These are phyloP conservation scores for Lepus oiostolus DNA, from an alignment of 2,797 vertebrate species.

Conservation along the genomic window DNA sequence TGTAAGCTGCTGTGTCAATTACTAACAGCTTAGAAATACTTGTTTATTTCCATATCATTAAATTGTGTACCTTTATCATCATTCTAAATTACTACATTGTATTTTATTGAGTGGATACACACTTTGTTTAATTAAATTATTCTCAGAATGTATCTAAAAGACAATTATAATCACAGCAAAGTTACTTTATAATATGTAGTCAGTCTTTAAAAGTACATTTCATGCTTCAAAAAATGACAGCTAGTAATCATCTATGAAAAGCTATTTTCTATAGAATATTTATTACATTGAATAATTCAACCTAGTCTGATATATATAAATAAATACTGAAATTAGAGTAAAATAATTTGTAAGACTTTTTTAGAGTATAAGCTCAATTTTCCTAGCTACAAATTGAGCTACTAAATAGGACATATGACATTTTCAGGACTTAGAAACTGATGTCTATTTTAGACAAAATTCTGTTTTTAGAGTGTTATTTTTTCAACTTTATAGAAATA, in stretches of 20 bases:
- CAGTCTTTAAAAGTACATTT: slow-evolving; percentile 67
- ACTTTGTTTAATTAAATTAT: slow-evolving; percentile 57
- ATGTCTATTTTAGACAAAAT: slow-evolving; percentile 58
- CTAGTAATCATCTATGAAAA: slow-evolving; percentile 68
- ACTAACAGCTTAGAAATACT: slow-evolving; percentile 16
- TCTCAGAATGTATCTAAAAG: slow-evolving; percentile 62
- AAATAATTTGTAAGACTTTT: slow-evolving; percentile 58
- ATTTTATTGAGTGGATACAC: slow-evolving; percentile 20
- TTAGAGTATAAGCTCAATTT: not conserved
- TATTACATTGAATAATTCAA: slow-evolving; percentile 60
- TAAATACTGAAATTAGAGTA: slow-evolving; percentile 43
- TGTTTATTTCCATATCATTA: slow-evolving; percentile 5
- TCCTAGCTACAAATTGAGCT: not conserved
- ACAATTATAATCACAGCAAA: slow-evolving; percentile 61
- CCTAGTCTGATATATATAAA: not conserved
- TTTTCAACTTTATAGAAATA: not conserved
- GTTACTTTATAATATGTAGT: slow-evolving; percentile 50
- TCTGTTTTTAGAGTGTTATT: not conserved
- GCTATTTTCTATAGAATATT: slow-evolving; percentile 68
- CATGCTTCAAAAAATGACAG: slow-evolving; percentile 71
- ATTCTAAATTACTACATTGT: slow-evolving; percentile 22
- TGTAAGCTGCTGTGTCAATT: not conserved
- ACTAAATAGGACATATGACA: not conserved
- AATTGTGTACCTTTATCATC: not conserved
- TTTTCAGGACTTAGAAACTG: slow-evolving; percentile 54